Conservation (phyloP, 2,113 vertebrate genomes). For the Chaetura pelagica region DNA sequence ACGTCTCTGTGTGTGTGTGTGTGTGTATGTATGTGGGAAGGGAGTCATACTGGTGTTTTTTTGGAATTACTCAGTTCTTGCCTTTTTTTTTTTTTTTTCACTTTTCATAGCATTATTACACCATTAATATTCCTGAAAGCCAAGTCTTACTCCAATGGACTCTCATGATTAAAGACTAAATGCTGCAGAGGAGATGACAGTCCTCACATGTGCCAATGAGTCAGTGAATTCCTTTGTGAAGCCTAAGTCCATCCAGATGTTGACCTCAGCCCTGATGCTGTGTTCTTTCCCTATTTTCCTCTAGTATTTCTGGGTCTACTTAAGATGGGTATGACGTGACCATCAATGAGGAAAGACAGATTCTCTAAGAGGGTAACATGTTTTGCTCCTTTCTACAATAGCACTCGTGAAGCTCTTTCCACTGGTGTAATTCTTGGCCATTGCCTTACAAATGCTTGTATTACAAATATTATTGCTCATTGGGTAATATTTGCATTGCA, state of each 20-base stretch:
- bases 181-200: constrained; percentile 57
- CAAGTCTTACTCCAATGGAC: constrained; percentile 11
- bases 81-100: background rate
- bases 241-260: constrained; percentile 68
- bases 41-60: background rate
- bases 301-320: constrained; percentile 12
- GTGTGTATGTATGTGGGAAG: background rate
- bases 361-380: background rate
- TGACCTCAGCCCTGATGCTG: constrained; percentile 58
- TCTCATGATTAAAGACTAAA: constrained; percentile 44
- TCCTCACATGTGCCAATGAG: constrained; percentile 59
- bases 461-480: constrained; percentile 11
- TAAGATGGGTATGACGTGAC: constrained; percentile 42
- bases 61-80: background rate
- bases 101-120: constrained; percentile 32
- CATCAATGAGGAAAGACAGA: constrained; percentile 31
- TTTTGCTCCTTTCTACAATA: constrained; percentile 9
- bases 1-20: background rate
- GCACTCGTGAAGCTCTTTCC: constrained; percentile 25
- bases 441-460: background rate
- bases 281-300: constrained; percentile 38
- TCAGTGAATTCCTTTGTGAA: constrained; percentile 64
- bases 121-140: constrained; percentile 55
- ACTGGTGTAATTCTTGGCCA: background rate
- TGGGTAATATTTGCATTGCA: background rate